Base-by-base conservation (phyloP, 2,797 vertebrate species). In the Distichodus sexfasciatus region DNA sequence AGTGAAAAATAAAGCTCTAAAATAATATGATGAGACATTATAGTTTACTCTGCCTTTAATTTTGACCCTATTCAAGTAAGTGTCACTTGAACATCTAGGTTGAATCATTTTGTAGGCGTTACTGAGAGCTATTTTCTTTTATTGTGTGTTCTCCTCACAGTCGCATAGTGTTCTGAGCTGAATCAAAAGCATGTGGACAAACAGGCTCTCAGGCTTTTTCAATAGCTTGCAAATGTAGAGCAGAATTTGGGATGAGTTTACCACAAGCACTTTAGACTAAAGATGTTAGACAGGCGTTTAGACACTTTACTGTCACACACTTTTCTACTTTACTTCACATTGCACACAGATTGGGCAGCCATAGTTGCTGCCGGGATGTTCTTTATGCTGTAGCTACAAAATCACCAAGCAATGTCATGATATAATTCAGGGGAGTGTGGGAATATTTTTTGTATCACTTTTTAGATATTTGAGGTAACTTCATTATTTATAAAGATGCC, bases 171-270 rank as follows among this genome's bases (percentile, higher is more conserved):
- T 64, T 63, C 33, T 48, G 21, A 17, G 10, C 48, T 44, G 54
- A 58, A 58, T 58, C 35, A 58, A 58, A 58, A 58, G 41, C 44
- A 51, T 29, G 24, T 35, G 43, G 41, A 38, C 24, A 19, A 66
- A 36, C 23, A 38, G 54, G 14, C 9, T 57, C 48, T 28, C 23
- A 38, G 54, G 14, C 9, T 57, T 55, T 28, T 14, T 17, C 36
- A 29, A n/a, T 44, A 54, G 21, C n/a, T 31, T 41, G 48, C 19
- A n/a, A 60, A 48, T 63, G 28, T 21, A 10, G 14, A 31, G 50
- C 7, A 29, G 6, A 21, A 58, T 59, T 23, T 35, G 47, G 3
- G 3, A 46, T 14, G 33, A 7, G 1, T 40, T 64, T 64, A 4
- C 23, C 33, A 51, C 26, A 36, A 50, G 35, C 21, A 11, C 46